Base-by-base conservation (phyloP, 2,888 invertebrate genomes). In the Deilephila elpenor region DNA sequence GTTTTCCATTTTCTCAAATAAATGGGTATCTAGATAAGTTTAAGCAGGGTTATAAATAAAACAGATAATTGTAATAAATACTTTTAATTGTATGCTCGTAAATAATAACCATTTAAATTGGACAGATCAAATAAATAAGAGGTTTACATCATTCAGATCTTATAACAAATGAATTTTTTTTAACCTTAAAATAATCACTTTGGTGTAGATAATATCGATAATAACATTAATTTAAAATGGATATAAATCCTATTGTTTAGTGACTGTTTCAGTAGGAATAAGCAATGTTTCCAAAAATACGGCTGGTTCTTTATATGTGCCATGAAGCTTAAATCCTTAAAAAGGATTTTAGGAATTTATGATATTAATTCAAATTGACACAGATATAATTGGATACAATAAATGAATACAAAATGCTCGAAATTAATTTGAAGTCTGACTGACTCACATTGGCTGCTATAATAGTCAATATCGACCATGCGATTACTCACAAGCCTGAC, bases 51-150 rank as follows among this genome's bases (percentile, higher is more conserved):
- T 44, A 20, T 11, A 72, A 80, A 78, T 77, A 74, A 84, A 82
- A 83, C 29, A 76, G 73, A 70, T n/a, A 7, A 25, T 73, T 80
- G 76, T 82, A 83, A 85, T 85, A 84, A 84, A 85, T 85, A 84
- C 78, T 75, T 83, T 80, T 80, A 80, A 79, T 82, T 81, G 84
- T 73, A 84, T 80, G 84, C 82, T 83, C 83, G 81, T 84, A 85
- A 81, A 86, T 83, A 88, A 87, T 84, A 86, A 87, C 87, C 86
- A 87, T 84, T 82, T 87, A 83, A 84, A 86, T 76, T 82, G 80
- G 80, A 84, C 82, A 86, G 82, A 83, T 82, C 82, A 84, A 82
- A 67, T 67, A 67, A 84, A 79, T 67, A 82, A 81, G 81, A 81
- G 80, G 79, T 82, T 82, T 76, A 82, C 74, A 77, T 81, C 20